Base-by-base conservation (phyloP, 2,113 vertebrate genomes). In the Capreolus pygargus region DNA sequence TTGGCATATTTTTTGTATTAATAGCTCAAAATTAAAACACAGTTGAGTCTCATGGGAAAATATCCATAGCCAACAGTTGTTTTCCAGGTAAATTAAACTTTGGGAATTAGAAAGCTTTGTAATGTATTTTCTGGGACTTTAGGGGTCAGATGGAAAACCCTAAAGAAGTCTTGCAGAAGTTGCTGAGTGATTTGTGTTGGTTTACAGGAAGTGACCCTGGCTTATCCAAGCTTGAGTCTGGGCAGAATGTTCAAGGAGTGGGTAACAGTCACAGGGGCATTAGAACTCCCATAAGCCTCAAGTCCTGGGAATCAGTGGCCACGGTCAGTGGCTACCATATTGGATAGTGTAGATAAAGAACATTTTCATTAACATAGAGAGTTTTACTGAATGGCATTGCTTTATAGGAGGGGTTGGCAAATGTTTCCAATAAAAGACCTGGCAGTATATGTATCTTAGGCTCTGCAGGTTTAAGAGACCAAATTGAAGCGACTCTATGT, bases 21-120 rank as follows among this genome's bases (percentile, higher is more conserved):
- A 47, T 86, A 45, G 76, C 85, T 96, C 52, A 58, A 54, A 88
- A 83, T 93, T 7, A 93, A 96, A 76, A 93, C 50, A 43, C 83
- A 70, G 52, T 30, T 70, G 57, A 47, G 21, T 50, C 43, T 89
- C 39, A 43, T 23, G 3, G 86, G 36, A 67, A 86, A 87, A 81
- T 25, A 79, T 10, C 25, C 21, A 82, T 43, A 45, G 43, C 70
- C 39, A 52, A 85, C 13, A 39, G 39, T 57, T 91, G 36, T 92
- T 95, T 95, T 86, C 84, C 30, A 70, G 88, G 60, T 83, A 97
- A 91, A 79, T 52, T 64, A 92, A 39, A 25, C n/a, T 74, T 85
- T 27, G 14, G 89, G 55, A 91, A 91, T 74, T 79, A 36, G 43
- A 83, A 88, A 79, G 7, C 52, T 33, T 92, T 74, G 27, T 74